These are phyloP conservation scores for Epinephelus lanceolatus DNA, from an alignment of 2,113 vertebrate species.

Conservation along the genomic window DNA sequence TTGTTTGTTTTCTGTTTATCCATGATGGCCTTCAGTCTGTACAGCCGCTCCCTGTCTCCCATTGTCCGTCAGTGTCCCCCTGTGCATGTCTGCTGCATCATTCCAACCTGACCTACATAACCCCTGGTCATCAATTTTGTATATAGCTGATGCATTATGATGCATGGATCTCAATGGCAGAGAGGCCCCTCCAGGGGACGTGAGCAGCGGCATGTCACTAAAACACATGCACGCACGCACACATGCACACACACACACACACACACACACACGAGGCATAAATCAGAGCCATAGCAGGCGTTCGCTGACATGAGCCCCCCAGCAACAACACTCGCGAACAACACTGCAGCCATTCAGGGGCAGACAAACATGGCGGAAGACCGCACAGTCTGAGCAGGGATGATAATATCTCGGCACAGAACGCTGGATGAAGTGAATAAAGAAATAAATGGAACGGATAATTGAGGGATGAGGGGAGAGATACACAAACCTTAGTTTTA, in stretches of 20 bases:
- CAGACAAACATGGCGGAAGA: conserved; percentile 38
- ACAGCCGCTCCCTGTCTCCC: conserved; percentile 13
- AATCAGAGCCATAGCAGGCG: conserved; percentile 56
- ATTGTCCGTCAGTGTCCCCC: conserved; percentile 29
- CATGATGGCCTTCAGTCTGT: conserved; percentile 21
- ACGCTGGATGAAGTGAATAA: conserved; percentile 23
- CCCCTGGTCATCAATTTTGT: conserved; percentile 71
- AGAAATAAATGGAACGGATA: conserved; percentile 64
- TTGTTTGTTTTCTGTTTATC: conserved; percentile 7
- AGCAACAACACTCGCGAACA: conserved; percentile 59
- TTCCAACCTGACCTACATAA: conserved; percentile 69
- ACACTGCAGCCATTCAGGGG: conserved; percentile 57
- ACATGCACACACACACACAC: neutral
- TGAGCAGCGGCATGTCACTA: conserved; percentile 42
- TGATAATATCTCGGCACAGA: conserved; percentile 27
- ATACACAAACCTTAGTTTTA: conserved; percentile 29
- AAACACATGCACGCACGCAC: conserved; percentile 8
- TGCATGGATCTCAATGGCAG: conserved; percentile 50
- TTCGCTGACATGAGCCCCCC: conserved; percentile 57
- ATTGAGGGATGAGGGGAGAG: conserved; percentile 51
- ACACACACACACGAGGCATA: conserved; percentile 24
- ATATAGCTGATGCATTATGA: conserved; percentile 67
- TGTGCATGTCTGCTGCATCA: conserved; percentile 54
- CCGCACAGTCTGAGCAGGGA: conserved; percentile 40
- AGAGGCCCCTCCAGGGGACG: conserved; percentile 14